These are phyloP conservation scores for Polypedilum pembai DNA, from an alignment of 1,140 invertebrate species.

Conservation along the genomic window DNA sequence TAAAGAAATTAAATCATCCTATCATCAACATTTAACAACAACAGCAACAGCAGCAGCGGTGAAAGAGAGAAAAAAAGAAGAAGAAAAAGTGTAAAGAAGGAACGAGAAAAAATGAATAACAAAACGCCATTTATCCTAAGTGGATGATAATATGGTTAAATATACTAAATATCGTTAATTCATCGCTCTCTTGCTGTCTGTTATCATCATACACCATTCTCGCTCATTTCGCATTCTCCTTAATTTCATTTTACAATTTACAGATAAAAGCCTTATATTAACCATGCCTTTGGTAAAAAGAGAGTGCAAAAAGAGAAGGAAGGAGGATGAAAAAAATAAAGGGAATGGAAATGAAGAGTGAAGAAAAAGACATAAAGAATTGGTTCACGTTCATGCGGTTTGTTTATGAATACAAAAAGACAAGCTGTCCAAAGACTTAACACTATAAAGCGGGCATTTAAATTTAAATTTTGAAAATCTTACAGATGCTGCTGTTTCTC, in stretches of 20 bases:
- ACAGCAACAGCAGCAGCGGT: background rate
- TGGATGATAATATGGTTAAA: conserved; percentile 27
- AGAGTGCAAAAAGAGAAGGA: background rate
- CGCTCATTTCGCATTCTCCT: background rate
- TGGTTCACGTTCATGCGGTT: conserved; percentile 3
- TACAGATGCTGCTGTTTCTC: too few species aligned
- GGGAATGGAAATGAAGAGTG: background rate
- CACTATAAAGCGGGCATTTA: background rate
- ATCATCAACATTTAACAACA: too few species aligned
- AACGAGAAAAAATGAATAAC: background rate
- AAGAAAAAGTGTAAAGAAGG: background rate
- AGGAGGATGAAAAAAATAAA: background rate
- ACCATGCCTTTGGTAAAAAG: background rate
- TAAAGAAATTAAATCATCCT: background rate
- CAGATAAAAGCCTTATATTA: background rate
- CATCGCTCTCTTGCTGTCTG: conserved; percentile 23
- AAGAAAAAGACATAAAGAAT: background rate
- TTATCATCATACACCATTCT: conserved; percentile 6
- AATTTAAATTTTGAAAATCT: too few species aligned
- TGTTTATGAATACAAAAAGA: background rate
- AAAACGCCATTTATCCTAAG: conserved; percentile 22
- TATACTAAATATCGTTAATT: conserved; percentile 22
- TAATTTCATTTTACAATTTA: conserved; percentile 1
- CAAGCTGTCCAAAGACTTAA: conserved; percentile 1
- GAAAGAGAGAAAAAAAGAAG: background rate